Evolutionary conservation across 37 sponge, comb jelly and placozoan genomes (phyloP).

Genomic region (Aplysina aerophoba): DNA sequence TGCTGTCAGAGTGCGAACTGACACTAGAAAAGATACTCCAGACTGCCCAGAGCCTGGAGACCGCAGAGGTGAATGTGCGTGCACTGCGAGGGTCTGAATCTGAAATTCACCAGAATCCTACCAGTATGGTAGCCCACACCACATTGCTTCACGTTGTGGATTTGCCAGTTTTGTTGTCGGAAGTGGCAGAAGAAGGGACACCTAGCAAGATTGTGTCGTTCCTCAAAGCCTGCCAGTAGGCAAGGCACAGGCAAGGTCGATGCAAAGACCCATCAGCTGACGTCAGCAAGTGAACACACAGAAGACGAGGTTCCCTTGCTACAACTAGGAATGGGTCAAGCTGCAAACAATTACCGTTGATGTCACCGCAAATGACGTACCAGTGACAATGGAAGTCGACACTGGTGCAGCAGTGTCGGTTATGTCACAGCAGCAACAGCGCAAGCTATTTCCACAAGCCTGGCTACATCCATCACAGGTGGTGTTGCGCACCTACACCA

Average conservation of each 20-base stretch:
- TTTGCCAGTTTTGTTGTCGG: slow-evolving; percentile 1
- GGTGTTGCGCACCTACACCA: slow-evolving; percentile 16
- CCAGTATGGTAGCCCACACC: slow-evolving; percentile 9
- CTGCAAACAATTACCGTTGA: neutral
- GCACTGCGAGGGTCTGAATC: neutral
- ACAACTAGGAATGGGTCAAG: neutral
- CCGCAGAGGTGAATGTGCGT: neutral
- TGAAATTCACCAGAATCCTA: neutral
- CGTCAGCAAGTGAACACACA: neutral
- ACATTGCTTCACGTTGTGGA: neutral
- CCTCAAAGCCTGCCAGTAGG: neutral
- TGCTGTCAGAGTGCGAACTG: slow-evolving; percentile 1
- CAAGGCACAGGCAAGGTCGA: neutral
- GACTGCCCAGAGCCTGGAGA: neutral
- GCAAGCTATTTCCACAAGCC: neutral
- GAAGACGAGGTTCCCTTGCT: neutral
- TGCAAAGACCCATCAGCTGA: neutral
- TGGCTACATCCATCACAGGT: neutral
- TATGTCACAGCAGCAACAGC: neutral
- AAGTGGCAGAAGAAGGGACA: slow-evolving; percentile 42
- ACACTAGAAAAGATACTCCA: neutral
- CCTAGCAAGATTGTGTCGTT: slow-evolving; percentile 15
- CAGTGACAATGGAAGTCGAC: slow-evolving; percentile 28
- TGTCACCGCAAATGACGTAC: neutral
- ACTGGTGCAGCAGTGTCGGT: slow-evolving; percentile 32